A percentile compares a stretch with the other conserved stretches of the same genome.
These are phyloP conservation scores for Pogonognathellus flavescens DNA, from an alignment of 1,140 invertebrate genomes.

Conservation along the genomic window DNA sequence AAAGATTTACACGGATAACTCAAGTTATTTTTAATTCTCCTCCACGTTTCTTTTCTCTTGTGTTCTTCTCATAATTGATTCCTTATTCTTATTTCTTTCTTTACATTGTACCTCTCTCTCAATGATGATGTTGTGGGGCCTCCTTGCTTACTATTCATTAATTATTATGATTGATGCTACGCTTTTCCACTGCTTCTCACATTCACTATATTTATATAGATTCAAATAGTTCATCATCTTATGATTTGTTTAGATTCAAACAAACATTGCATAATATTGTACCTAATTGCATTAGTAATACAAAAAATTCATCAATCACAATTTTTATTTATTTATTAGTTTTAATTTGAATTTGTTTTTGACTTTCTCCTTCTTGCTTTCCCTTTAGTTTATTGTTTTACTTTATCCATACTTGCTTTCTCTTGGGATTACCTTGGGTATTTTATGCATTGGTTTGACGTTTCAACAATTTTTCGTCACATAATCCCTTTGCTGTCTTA, in stretches of 20 bases:
- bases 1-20: slow-evolving; percentile 6
- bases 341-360: slow-evolving; percentile 46
- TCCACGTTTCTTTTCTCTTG: slow-evolving; percentile 11
- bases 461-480: not conserved
- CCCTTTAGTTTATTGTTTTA: not conserved
- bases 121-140: slow-evolving; percentile 57
- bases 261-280: not conserved
- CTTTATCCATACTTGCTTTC: not conserved
- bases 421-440: too few species aligned
- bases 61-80: slow-evolving; percentile 12
- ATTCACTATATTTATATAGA: slow-evolving; percentile 27
- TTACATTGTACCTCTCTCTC: not conserved
- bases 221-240: slow-evolving; percentile 36
- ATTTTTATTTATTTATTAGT: slow-evolving; percentile 39
- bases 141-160: slow-evolving; percentile 55
- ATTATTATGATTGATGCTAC: slow-evolving; percentile 52
- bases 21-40: not conserved
- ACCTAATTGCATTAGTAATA: not conserved
- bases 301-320: slow-evolving; percentile 11
- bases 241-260: not conserved
- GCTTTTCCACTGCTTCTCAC: slow-evolving; percentile 67
- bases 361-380: not conserved
- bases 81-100: slow-evolving; percentile 1
- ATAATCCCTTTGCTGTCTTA: not conserved
- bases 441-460: not conserved